Evolutionary conservation across 1,140 invertebrate genomes (phyloP).

Genomic region (Drosophila simulans): DNA sequence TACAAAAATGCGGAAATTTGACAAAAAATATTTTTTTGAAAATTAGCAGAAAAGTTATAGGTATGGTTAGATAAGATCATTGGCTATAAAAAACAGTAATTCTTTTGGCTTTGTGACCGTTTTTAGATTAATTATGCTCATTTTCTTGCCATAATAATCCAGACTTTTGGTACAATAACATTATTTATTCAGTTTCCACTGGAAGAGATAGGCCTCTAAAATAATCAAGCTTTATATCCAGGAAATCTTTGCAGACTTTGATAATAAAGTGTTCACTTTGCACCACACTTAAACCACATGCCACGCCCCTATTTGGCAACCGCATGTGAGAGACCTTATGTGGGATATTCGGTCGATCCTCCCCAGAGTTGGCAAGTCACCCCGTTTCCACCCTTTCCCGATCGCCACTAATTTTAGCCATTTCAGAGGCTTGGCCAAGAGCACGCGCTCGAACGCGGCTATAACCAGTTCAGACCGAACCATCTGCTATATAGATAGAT

Average conservation of each 20-base stretch:
- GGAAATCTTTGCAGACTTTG: slow-evolving; percentile 5
- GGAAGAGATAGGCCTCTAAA: not conserved
- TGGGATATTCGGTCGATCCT: slow-evolving; percentile 1
- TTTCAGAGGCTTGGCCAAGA: slow-evolving; percentile 37
- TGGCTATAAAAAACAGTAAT: too few relatives aligned
- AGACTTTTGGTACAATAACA: too few relatives aligned
- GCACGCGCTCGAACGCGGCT: slow-evolving; percentile 33
- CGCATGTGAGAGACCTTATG: slow-evolving; percentile 27
- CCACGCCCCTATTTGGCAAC: slow-evolving; percentile 46
- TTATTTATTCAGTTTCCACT: not conserved
- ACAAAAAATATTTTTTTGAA: too few relatives aligned
- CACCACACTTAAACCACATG: slow-evolving; percentile 10
- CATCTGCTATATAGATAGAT: slow-evolving; percentile 19
- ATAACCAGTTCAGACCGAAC: slow-evolving; percentile 41
- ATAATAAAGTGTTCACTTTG: not conserved
- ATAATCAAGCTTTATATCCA: not conserved
- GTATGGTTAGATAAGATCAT: too few relatives aligned
- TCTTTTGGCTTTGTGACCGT: too few relatives aligned
- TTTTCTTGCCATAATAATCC: too few relatives aligned
- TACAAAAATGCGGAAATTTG: too few relatives aligned
- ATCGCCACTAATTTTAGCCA: slow-evolving; percentile 32
- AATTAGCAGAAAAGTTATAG: too few relatives aligned
- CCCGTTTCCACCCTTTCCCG: not conserved
- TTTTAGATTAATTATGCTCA: too few relatives aligned
- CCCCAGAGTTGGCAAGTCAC: not conserved